Evolutionary conservation across 1,140 invertebrate species (phyloP).

Genomic region (Eubasilissa regina): DNA sequence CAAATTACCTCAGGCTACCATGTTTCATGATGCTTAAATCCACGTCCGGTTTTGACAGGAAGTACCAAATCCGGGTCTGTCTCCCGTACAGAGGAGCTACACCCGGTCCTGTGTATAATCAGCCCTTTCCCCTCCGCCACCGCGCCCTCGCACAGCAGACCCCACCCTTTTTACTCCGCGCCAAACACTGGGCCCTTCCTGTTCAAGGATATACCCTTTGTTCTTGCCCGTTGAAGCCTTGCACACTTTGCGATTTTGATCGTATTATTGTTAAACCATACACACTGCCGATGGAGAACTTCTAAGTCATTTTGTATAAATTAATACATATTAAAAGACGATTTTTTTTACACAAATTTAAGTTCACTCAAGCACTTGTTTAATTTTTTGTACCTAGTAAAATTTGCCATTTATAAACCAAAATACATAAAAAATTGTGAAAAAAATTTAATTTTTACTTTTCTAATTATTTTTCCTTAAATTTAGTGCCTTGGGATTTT

Average conservation of each 20-base stretch:
- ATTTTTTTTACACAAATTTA: no score
- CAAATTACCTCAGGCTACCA: slow-evolving; percentile 30
- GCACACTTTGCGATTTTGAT: neutral
- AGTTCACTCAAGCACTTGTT: no score
- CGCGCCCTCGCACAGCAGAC: slow-evolving; percentile 2
- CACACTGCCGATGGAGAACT: no score
- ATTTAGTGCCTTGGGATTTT: no score
- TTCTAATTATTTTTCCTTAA: no score
- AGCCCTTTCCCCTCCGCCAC: neutral
- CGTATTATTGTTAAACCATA: neutral
- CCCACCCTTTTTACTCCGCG: slow-evolving; percentile 5
- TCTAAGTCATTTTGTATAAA: no score
- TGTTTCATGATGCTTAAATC: slow-evolving; percentile 33
- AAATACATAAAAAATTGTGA: no score
- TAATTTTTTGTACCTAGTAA: no score
- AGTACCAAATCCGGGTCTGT: slow-evolving; percentile 20
- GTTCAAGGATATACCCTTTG: slow-evolving; percentile 9
- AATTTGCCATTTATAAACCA: no score
- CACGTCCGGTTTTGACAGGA: slow-evolving; percentile 36
- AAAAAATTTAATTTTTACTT: no score
- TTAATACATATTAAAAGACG: no score
- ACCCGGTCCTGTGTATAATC: slow-evolving; percentile 14
- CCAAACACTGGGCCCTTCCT: neutral
- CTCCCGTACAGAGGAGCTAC: neutral
- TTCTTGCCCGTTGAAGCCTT: slow-evolving; percentile 11